Base-by-base conservation (phyloP, 2,888 invertebrate genomes). In the Ichneumoninae sp. region DNA sequence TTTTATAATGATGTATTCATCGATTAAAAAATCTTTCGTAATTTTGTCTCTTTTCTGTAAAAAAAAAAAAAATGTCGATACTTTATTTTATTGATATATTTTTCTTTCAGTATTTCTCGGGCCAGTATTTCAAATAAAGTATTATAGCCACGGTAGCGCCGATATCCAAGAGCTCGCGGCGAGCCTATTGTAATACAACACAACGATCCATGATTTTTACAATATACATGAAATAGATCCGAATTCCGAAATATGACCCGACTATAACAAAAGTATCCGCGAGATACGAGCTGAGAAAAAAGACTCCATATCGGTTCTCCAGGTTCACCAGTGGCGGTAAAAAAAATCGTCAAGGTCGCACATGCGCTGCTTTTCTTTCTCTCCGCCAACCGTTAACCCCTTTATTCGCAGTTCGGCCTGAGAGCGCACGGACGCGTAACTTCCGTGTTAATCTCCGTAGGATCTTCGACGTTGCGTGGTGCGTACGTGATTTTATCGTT, bases 401-500 rank as follows among this genome's bases (percentile, higher is more conserved):
- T 66, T 66, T 70, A 36, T 66, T 69, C 26, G 33, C 10, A 33
- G 36, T 52, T 16, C 30, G 26, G 8, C 36, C 13, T 30, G 22
- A 36, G 60, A 33, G 71, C 47, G 52, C 44, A 8, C 19, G 47
- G 22, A 50, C 75, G 65, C 69, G 50, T 65, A 70, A 40, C 70
- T 82, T 73, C 30, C 26, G 65, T 66, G 68, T 76, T 68, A 76
- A 81, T 83, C 73, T 44, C 50, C 30, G 63, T 33, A 22, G 19
- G 54, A 50, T 70, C 70, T 74, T 77, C 47, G 40, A 13, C 63
- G 54, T 70, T 73, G 52, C 63, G 57, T 30, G 60, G 30, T 16
- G 63, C 63, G 63, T 68, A 68, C 65, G 36, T 36, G 73, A 74
- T 77, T 33, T 30, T 66, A 81, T 82, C 81, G 60, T 60, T 60